Conservation (phyloP, 2,888 invertebrate genomes). For the Actias luna region DNA sequence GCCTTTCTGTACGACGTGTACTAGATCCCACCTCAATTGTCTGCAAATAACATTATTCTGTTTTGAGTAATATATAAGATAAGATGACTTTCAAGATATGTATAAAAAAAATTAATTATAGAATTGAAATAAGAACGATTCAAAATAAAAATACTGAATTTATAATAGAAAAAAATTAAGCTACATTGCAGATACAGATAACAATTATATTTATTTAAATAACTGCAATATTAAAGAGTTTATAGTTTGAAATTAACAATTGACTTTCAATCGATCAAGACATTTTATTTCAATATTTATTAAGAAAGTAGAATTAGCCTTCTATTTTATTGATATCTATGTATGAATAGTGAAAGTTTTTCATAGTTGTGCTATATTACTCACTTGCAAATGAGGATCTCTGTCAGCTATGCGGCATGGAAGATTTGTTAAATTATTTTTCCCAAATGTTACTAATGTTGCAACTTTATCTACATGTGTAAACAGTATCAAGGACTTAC, state of each 20-base stretch:
- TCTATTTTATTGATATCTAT: too few relatives aligned
- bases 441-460: constrained; percentile 85
- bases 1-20: constrained; percentile 66
- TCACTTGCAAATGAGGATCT: constrained; percentile 84
- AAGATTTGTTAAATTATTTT: constrained; percentile 62
- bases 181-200: too few relatives aligned
- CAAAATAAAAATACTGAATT: constrained; percentile 1
- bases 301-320: neutral
- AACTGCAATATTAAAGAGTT: too few relatives aligned
- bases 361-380: constrained; percentile 39
- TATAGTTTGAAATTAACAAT: too few relatives aligned
- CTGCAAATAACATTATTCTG: constrained; percentile 41
- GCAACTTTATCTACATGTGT: constrained; percentile 86
- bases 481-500: constrained; percentile 85
- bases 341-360: neutral
- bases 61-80: neutral
- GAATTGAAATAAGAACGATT: too few relatives aligned
- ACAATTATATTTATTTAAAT: too few relatives aligned
- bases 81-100: neutral
- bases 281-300: too few relatives aligned
- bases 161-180: constrained; percentile 26
- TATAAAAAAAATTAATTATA: too few relatives aligned
- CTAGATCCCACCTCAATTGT: constrained; percentile 75
- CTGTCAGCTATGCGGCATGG: constrained; percentile 84
- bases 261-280: too few relatives aligned